Conservation (phyloP, 1,140 invertebrate species). For the Drosophila obscura region DNA sequence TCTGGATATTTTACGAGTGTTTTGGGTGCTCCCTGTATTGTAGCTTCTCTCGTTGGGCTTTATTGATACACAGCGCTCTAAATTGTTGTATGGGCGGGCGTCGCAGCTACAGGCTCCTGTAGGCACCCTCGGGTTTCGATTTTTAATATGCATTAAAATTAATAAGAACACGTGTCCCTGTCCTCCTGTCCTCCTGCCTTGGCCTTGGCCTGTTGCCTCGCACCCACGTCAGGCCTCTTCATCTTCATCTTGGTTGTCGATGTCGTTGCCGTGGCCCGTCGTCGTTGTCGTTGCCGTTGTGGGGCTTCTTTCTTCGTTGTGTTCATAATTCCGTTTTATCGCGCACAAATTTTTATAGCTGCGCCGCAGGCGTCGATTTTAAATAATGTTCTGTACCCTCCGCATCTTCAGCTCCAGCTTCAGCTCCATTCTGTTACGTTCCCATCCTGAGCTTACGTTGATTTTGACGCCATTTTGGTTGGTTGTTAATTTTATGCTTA, state of each 20-base stretch:
- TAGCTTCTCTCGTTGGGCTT: constrained; percentile 32
- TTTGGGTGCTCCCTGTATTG: neutral
- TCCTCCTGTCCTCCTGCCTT: neutral
- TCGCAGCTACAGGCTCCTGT: neutral
- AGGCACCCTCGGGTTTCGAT: constrained; percentile 50
- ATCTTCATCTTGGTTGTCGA: no score
- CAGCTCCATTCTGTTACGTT: constrained; percentile 2
- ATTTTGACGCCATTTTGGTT: constrained; percentile 76
- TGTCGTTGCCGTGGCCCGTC: constrained; percentile 3
- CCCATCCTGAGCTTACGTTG: constrained; percentile 48
- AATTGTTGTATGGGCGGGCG: constrained; percentile 16
- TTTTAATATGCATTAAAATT: constrained; percentile 83
- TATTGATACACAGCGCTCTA: constrained; percentile 64
- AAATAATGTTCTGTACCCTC: constrained; percentile 52
- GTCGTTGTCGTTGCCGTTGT: constrained; percentile 9
- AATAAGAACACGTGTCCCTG: constrained; percentile 78
- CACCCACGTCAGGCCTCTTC: constrained; percentile 32
- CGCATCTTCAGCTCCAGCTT: neutral
- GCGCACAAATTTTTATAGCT: constrained; percentile 80
- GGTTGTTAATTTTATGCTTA: constrained; percentile 80
- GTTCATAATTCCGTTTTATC: constrained; percentile 79
- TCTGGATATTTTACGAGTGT: constrained; percentile 51
- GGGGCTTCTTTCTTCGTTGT: constrained; percentile 21
- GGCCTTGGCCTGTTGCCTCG: constrained; percentile 12
- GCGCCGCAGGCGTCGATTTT: constrained; percentile 73